Evolutionary conservation across 1,140 invertebrate genomes (phyloP).

Genomic region (Magallana ariakensis): DNA sequence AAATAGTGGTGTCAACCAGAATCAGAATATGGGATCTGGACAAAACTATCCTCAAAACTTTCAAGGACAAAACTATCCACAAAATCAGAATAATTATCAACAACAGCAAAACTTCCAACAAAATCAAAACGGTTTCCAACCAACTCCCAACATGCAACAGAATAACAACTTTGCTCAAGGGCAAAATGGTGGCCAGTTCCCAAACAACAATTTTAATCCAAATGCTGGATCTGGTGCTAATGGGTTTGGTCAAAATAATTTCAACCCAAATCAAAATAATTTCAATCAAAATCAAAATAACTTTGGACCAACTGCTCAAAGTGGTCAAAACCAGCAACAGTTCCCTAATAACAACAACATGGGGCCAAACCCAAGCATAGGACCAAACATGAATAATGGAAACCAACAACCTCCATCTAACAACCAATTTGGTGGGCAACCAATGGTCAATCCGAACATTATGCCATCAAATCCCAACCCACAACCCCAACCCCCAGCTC

Average conservation of each 20-base stretch:
- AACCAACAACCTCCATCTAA: conserved; percentile 18
- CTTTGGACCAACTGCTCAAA: conserved; percentile 6
- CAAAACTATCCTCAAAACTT: conserved; percentile 18
- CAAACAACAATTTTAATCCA: neutral
- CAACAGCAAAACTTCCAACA: conserved; percentile 1
- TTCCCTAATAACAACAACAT: neutral
- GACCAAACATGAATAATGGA: conserved; percentile 7
- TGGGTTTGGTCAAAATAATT: conserved; percentile 36
- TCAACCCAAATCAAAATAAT: conserved; percentile 34
- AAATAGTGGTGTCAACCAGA: neutral
- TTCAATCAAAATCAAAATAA: neutral
- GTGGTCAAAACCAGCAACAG: neutral
- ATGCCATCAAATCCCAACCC: neutral
- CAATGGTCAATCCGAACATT: neutral
- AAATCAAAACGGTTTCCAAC: conserved; percentile 23
- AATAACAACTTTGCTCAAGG: conserved; percentile 33
- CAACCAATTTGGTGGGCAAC: neutral
- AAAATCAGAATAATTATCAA: conserved; percentile 35
- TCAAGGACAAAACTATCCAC: conserved; percentile 19
- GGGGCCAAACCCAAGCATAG: neutral
- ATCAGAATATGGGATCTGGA: conserved; percentile 5
- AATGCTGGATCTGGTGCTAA: neutral
- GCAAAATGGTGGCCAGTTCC: conserved; percentile 32
- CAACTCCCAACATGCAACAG: conserved; percentile 23
- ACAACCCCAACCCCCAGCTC: conserved; percentile 26